phyloP scores from a whole-genome alignment of 2,797 vertebrate species.

The Antrozous pallidus region DNA sequence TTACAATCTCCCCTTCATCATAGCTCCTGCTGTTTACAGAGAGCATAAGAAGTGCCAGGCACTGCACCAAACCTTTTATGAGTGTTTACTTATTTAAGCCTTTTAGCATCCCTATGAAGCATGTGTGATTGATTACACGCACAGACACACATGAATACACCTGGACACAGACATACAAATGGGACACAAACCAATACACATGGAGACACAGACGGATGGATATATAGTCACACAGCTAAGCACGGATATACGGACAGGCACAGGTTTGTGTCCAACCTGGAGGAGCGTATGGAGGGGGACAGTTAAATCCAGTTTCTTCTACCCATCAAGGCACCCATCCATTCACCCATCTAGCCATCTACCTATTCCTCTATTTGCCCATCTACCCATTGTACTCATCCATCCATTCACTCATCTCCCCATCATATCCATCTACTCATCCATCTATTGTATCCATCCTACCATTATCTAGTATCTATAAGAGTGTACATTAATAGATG shows the following conservation, averaged over 20 bases:
- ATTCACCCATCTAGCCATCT: background rate
- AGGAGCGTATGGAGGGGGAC: rapidly evolving
- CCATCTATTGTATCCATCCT: background rate
- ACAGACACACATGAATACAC: background rate
- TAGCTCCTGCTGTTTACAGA: background rate
- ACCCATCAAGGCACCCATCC: background rate
- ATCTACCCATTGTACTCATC: too few relatives aligned
- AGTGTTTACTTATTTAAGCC: background rate
- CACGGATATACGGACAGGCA: background rate
- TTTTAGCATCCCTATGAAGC: background rate
- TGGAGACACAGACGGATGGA: background rate
- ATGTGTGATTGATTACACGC: too few relatives aligned
- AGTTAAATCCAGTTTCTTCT: background rate
- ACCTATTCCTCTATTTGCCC: background rate
- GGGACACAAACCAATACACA: background rate
- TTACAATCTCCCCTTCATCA: background rate
- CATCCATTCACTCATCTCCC: background rate
- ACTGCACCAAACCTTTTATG: background rate
- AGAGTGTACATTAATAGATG: background rate
- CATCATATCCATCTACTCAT: background rate
- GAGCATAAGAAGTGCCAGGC: background rate
- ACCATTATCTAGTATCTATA: background rate
- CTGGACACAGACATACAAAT: background rate
- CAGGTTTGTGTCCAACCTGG: background rate
- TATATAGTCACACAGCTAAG: background rate